Evolutionary conservation across 2,113 vertebrate genomes (phyloP).

Genomic region (Pterocles gutturalis): DNA sequence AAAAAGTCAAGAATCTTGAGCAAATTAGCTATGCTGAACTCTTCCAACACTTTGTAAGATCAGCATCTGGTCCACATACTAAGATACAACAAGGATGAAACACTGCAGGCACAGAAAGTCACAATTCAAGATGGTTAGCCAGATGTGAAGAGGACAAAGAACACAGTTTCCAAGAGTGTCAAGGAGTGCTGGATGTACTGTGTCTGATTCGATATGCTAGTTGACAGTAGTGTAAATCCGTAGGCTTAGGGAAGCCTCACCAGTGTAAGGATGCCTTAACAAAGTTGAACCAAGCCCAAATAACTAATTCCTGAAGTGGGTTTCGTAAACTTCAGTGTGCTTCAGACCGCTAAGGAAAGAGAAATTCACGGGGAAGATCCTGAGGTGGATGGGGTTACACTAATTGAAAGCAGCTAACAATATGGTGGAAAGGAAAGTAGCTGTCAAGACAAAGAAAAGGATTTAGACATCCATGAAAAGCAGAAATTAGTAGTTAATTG

Average conservation of each 20-base stretch:
- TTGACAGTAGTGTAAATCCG: neutral
- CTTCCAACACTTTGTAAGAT: neutral
- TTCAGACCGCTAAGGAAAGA: neutral
- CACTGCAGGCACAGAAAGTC: neutral
- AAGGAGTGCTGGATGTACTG: neutral
- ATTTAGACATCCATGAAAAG: neutral
- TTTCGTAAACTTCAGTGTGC: neutral
- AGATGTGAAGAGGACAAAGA: neutral
- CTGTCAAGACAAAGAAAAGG: neutral
- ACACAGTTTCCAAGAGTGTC: neutral
- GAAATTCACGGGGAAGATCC: neutral
- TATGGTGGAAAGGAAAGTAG: neutral
- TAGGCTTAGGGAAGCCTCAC: neutral
- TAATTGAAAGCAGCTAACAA: neutral
- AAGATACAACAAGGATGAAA: neutral
- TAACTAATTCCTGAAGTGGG: neutral
- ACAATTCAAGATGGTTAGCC: neutral
- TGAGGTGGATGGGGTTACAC: neutral
- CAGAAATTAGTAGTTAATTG: neutral
- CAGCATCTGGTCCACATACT: neutral
- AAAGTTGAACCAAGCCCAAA: neutral
- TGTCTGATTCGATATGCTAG: fast-evolving
- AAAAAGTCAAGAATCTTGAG: neutral
- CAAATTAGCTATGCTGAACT: neutral
- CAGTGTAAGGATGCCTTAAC: neutral